Base-by-base conservation (phyloP, 2,797 vertebrate genomes). In the Darevskia nairensis region DNA sequence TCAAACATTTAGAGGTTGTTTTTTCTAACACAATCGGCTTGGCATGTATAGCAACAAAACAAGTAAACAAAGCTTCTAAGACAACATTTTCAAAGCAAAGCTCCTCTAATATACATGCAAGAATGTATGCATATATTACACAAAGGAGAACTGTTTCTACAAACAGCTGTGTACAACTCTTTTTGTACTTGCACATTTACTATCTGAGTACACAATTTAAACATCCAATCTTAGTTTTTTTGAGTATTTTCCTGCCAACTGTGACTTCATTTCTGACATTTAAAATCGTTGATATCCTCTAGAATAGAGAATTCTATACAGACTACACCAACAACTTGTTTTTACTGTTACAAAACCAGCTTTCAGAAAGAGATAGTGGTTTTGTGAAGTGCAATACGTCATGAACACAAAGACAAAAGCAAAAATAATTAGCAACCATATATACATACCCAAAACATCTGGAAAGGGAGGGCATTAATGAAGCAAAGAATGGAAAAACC, bases 361-460 rank as follows among this genome's bases (percentile, higher is more conserved):
- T 92, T 92, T 0, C 0, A 91, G 87, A 93, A 93, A 93, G 84
- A 92, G 88, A 91, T 0, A 0, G 78, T 91, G 89, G 44, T 92
- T 95, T 85, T 93, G 93, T 87, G 85, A 93, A 81, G 72, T 50
- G 94, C 83, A 93, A 91, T 78, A 91, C 88, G 82, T 92, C 95
- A 50, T 90, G 86, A 94, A 94, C 91, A 94, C 89, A 93, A 90
- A 85, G 93, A 92, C 89, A 93, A 76, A 85, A 92, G 92, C 85
- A 91, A 90, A 93, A 92, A 84, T 90, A 92, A 94, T 92, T 95
- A 91, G 92, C 94, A 94, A 94, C 94, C 92, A 90, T 93, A 89
- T 93, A 97, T 98, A 98, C 98, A 93, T 98, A 98, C 98, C 98
- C 88, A 98, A 97, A 95, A 97, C 96, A 97, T 98, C 98, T 98